A percentile compares a stretch with the other conserved stretches of the same genome.
These are phyloP conservation scores for Athene cunicularia DNA, from an alignment of 2,113 vertebrate genomes.

Conservation along the genomic window DNA sequence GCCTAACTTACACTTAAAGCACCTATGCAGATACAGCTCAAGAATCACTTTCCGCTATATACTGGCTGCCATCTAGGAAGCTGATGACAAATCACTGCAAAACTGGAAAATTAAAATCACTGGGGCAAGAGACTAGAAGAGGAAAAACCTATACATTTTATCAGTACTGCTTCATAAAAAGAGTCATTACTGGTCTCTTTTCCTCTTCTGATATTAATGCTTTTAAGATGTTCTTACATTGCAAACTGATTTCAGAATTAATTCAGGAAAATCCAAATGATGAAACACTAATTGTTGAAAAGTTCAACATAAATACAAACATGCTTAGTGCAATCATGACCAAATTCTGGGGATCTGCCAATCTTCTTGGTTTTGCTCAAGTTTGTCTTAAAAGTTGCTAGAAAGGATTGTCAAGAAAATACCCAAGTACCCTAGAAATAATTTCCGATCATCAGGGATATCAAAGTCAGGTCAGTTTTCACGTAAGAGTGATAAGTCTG, in stretches of 20 bases:
- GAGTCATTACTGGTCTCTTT: background rate
- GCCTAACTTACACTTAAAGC: background rate
- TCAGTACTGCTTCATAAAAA: background rate
- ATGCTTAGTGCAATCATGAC: background rate
- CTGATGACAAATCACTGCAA: background rate
- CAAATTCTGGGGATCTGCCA: background rate
- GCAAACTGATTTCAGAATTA: background rate
- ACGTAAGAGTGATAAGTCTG: background rate
- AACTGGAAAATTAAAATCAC: background rate
- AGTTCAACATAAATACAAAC: background rate
- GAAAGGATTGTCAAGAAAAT: background rate
- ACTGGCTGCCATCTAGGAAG: background rate
- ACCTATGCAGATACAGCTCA: background rate
- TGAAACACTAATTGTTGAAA: background rate
- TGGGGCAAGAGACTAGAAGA: background rate
- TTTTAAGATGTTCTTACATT: background rate
- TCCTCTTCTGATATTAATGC: background rate
- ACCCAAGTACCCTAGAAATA: background rate
- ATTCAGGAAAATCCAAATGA: background rate
- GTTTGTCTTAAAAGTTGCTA: background rate
- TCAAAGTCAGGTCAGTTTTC: background rate
- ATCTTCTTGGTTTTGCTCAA: background rate
- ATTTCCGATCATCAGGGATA: background rate
- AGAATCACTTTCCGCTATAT: background rate
- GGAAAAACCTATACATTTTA: background rate